phyloP scores from a whole-genome alignment of 2,888 invertebrate genomes.

The Platycheirus rosarum region DNA sequence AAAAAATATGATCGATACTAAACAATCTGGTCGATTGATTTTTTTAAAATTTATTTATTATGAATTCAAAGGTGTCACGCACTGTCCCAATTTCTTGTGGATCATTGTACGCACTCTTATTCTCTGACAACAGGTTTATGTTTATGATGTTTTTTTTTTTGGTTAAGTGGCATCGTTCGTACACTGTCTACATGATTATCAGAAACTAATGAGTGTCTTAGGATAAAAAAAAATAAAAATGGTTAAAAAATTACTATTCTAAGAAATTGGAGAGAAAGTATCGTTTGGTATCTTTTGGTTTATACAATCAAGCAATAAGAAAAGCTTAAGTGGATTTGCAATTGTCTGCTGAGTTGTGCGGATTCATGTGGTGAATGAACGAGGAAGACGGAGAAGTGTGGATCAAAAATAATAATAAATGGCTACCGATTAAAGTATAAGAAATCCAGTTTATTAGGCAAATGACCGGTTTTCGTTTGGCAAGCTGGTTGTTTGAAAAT shows the following conservation, averaged over 20 bases:
- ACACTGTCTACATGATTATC: not conserved
- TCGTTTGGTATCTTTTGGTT: not conserved
- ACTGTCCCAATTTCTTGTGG: slow-evolving; percentile 61
- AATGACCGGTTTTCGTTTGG: slow-evolving; percentile 48
- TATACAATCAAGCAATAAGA: not conserved
- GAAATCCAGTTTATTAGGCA: slow-evolving; percentile 58
- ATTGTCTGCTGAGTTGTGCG: slow-evolving; percentile 1
- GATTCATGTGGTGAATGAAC: not conserved
- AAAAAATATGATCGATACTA: not conserved
- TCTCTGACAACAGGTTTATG: slow-evolving; percentile 60
- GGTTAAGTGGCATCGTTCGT: not conserved
- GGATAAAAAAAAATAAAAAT: slow-evolving; percentile 4
- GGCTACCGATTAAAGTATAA: slow-evolving; percentile 30
- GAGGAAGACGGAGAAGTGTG: not conserved
- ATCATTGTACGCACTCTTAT: slow-evolving; percentile 49
- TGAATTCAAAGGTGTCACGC: slow-evolving; percentile 61
- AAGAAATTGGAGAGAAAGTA: slow-evolving; percentile 25
- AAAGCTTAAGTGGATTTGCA: slow-evolving; percentile 8
- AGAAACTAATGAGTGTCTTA: slow-evolving; percentile 13
- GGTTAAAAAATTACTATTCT: slow-evolving; percentile 16
- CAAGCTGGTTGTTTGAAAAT: slow-evolving; percentile 31
- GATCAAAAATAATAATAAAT: slow-evolving; percentile 4
- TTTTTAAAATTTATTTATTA: slow-evolving; percentile 14
- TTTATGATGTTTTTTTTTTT: slow-evolving; percentile 23
- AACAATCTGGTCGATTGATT: no score